Evolutionary conservation across 1,140 invertebrate genomes (phyloP).

Genomic region (Zaprionus africanus): DNA sequence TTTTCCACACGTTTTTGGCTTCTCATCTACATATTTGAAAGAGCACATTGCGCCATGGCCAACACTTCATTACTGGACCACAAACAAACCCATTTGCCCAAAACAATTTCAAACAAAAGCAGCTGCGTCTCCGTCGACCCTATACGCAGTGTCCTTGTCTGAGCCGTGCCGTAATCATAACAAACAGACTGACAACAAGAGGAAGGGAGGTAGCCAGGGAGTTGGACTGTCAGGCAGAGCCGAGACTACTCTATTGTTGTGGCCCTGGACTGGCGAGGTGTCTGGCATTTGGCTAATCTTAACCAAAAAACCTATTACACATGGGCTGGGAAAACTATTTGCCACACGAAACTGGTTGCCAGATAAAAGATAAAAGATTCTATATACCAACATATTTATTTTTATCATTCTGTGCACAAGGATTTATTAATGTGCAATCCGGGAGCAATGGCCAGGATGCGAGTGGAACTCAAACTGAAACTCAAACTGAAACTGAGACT

Average conservation of each 20-base stretch:
- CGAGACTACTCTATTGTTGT: conserved; percentile 15
- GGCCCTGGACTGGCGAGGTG: conserved; percentile 26
- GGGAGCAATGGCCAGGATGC: neutral
- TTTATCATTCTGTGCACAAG: conserved; percentile 33
- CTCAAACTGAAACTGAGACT: neutral
- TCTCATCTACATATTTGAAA: conserved; percentile 11
- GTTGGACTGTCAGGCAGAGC: neutral
- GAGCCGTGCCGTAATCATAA: conserved; percentile 30
- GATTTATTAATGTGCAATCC: conserved; percentile 48
- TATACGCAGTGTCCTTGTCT: conserved; percentile 15
- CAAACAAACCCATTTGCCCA: conserved; percentile 30
- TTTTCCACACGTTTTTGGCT: neutral
- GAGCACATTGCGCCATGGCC: conserved; percentile 19
- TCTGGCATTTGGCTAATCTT: conserved; percentile 54
- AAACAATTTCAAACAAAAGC: conserved; percentile 28
- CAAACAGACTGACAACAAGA: conserved; percentile 31
- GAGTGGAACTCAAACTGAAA: conserved; percentile 2
- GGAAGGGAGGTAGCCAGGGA: neutral
- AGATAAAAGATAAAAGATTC: conserved; percentile 40
- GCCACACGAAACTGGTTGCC: conserved; percentile 22
- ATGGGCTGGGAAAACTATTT: conserved; percentile 32
- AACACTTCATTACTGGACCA: conserved; percentile 28
- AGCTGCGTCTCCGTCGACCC: conserved; percentile 22
- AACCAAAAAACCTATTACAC: conserved; percentile 42
- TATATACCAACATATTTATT: conserved; percentile 26